Conservation (phyloP, 2,888 invertebrate genomes). For the Ypsolopha scabrella region DNA sequence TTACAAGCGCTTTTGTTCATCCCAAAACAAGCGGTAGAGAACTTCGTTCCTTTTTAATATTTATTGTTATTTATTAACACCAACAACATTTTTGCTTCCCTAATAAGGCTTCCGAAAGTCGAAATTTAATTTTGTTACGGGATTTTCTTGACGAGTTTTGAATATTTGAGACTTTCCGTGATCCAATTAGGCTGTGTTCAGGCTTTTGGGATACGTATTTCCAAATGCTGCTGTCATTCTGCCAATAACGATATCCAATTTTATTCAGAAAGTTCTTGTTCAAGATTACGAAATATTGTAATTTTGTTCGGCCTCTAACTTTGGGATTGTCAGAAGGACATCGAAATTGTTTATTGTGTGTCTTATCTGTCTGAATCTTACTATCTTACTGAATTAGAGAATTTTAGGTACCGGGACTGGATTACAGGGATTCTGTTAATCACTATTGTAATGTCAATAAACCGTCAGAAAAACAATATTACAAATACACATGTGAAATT, state of each 20-base stretch:
- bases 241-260: neutral
- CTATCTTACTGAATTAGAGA: no score
- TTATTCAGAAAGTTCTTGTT: neutral
- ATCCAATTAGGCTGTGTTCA: slow-evolving; percentile 11
- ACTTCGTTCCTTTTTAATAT: slow-evolving; percentile 21
- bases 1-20: neutral
- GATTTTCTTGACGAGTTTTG: slow-evolving; percentile 15
- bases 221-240: neutral
- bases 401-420: no score
- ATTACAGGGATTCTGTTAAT: no score
- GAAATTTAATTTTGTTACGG: slow-evolving; percentile 19
- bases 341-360: no score
- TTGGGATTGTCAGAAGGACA: no score
- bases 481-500: no score
- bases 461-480: no score
- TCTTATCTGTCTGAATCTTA: no score
- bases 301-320: no score
- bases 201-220: neutral
- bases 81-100: slow-evolving; percentile 16
- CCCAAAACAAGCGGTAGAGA: slow-evolving; percentile 17
- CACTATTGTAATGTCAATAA: no score
- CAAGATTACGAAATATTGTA: no score
- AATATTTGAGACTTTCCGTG: slow-evolving; percentile 13
- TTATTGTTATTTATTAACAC: slow-evolving; percentile 13
- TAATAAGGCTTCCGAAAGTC: slow-evolving; percentile 10